phyloP scores from a whole-genome alignment of 2,113 vertebrate genomes.

The Pithys albifrons region DNA sequence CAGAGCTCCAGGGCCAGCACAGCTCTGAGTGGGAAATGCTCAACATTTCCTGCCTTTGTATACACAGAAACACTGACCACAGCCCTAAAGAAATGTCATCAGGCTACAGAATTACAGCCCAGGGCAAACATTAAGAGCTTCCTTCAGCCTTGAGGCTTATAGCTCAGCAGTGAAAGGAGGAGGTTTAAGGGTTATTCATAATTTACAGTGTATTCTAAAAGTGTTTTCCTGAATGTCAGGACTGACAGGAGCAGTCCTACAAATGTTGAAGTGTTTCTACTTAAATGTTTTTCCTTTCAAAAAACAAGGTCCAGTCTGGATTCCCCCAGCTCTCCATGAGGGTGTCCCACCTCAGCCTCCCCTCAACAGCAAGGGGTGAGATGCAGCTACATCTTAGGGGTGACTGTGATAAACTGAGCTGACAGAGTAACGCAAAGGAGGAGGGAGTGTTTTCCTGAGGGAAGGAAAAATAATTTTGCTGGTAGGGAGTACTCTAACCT shows the following conservation, averaged over 20 bases:
- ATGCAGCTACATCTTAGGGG: background rate
- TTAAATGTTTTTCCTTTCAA: background rate
- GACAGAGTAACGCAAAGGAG: background rate
- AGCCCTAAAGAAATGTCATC: background rate
- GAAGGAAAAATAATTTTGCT: background rate
- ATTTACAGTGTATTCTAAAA: background rate
- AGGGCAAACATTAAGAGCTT: background rate
- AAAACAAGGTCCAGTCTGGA: background rate
- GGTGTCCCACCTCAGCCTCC: background rate
- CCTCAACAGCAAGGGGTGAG: background rate
- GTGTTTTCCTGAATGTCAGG: background rate
- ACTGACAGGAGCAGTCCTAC: background rate
- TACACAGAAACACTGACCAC: background rate
- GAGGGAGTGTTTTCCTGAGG: background rate
- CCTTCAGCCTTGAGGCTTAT: background rate
- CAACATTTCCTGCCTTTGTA: slow-evolving; percentile 24
- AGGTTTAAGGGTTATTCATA: background rate
- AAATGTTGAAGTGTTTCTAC: background rate
- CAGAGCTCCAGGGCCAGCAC: background rate
- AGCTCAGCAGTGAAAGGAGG: background rate
- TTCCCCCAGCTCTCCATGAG: background rate
- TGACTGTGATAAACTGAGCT: background rate
- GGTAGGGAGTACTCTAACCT: background rate
- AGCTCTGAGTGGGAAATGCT: background rate
- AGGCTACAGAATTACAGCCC: background rate